These are phyloP conservation scores for Parascotia fuliginaria DNA, from an alignment of 2,888 invertebrate species.

Conservation along the genomic window DNA sequence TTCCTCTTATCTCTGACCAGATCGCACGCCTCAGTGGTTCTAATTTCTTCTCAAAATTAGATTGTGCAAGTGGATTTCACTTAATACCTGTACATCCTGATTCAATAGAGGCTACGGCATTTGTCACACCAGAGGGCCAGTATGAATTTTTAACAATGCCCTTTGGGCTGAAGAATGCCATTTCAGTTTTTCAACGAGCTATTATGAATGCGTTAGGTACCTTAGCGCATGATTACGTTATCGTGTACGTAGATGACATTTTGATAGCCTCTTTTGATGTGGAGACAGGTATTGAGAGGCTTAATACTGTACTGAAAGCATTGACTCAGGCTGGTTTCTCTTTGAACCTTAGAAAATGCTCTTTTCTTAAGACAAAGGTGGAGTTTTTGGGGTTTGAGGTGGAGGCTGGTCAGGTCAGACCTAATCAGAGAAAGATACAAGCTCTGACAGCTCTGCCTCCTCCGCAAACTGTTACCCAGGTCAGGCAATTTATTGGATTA, in stretches of 20 bases:
- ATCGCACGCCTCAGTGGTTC: not conserved
- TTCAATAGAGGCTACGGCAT: constrained; percentile 5
- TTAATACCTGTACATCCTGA: not conserved
- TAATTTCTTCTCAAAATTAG: not conserved
- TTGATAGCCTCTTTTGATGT: constrained; percentile 4
- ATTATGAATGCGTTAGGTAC: constrained; percentile 29
- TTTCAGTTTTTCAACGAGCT: constrained; percentile 24
- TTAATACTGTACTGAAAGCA: constrained; percentile 8
- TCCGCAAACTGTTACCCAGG: constrained; percentile 23
- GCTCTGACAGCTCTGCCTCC: constrained; percentile 22
- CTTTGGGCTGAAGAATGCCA: constrained; percentile 20
- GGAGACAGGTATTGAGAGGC: constrained; percentile 13
- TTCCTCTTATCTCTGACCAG: not conserved
- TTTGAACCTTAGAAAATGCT: constrained; percentile 35
- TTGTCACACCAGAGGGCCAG: constrained; percentile 6
- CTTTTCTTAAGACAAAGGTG: constrained; percentile 24
- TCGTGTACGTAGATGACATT: constrained; percentile 33
- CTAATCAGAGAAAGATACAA: constrained; percentile 33
- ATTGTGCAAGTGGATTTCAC: constrained; percentile 3
- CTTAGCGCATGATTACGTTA: constrained; percentile 8
- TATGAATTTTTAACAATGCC: constrained; percentile 27
- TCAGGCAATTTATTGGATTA: constrained; percentile 38
- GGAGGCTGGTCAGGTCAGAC: constrained; percentile 23
- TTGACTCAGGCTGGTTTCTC: constrained; percentile 28
- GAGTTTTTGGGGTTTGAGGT: constrained; percentile 36